Conservation (phyloP, 2,113 vertebrate species). For the Gambusia affinis region DNA sequence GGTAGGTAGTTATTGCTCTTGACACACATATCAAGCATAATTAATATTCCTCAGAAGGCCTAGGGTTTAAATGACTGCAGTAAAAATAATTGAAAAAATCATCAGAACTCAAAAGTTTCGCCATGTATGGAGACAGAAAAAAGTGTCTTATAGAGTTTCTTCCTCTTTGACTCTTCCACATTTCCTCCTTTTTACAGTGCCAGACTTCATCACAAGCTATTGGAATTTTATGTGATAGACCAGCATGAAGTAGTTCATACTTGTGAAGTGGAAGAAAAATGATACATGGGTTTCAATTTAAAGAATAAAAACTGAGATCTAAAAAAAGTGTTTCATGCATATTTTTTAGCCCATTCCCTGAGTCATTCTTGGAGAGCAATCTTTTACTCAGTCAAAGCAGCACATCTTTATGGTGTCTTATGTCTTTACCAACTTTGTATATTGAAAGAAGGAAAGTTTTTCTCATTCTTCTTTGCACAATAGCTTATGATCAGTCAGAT, state of each 20-base stretch:
- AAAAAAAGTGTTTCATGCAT: neutral
- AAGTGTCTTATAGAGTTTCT: neutral
- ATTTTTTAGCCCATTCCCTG: neutral
- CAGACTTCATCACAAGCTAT: neutral
- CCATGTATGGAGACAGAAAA: neutral
- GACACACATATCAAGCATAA: neutral
- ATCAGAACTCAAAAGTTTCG: neutral
- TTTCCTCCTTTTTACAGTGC: neutral
- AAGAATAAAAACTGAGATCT: neutral
- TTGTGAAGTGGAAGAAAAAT: too few relatives aligned
- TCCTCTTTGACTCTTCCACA: neutral
- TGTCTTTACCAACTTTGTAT: neutral
- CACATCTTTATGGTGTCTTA: neutral
- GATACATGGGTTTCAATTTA: neutral
- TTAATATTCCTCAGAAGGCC: constrained; percentile 6
- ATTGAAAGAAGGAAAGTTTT: neutral
- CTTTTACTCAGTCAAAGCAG: neutral
- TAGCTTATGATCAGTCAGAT: too few relatives aligned
- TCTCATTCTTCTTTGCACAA: too few relatives aligned
- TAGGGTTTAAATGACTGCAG: neutral
- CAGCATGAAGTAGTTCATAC: neutral
- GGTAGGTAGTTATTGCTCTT: constrained; percentile 8
- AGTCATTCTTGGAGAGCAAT: neutral
- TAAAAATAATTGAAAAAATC: neutral
- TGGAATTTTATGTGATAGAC: neutral